Base-by-base conservation (phyloP, 2,797 vertebrate species). In the Otolemur crassicaudatus region DNA sequence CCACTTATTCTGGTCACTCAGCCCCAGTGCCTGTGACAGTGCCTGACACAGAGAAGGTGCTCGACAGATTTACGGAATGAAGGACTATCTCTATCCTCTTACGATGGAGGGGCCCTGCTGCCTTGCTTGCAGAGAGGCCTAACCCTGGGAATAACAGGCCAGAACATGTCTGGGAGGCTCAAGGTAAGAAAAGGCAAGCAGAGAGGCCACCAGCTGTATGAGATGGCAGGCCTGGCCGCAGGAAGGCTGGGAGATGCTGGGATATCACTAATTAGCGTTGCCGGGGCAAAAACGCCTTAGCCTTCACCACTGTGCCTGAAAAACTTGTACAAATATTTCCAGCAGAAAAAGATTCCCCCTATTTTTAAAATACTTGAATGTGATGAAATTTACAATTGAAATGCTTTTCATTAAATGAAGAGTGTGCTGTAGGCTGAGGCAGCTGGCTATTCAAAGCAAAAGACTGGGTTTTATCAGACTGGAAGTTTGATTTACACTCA, bases 241-340 rank as follows among this genome's bases (percentile, higher is more conserved):
- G 40, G 37, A 88, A 10, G 23, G 69, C 14, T 8, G 70, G 13
- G 31, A 22, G 1, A 2, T 8, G 5, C 37, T 4, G 11, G 40
- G 43, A 7, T 0, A 4, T 23, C 0, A 0, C 29, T 46, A 46
- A 63, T 27, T 20, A 17, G n/a, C 9, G 37, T 2, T 31, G 29
- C 65, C 40, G 8, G 13, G 7, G 58, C 3, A 3, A 49, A 49
- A 49, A 7, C 0, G 37, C 2, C 70, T 40, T 25, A 5, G 29
- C 34, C 60, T 16, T 67, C 7, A 43, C 22, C 61, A 20, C 3
- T 0, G 13, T 56, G 70, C 75, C 65, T 37, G n/a, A 31, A 60
- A 46, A 65, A 76, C 1, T 2, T 3, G 70, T 5, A 37, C 10
- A 1, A 23, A 40, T 22, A 31, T 80, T 79, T 58, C 49, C 60